Conservation (phyloP, 2,113 vertebrate species). For the Rhipidura dahli region DNA sequence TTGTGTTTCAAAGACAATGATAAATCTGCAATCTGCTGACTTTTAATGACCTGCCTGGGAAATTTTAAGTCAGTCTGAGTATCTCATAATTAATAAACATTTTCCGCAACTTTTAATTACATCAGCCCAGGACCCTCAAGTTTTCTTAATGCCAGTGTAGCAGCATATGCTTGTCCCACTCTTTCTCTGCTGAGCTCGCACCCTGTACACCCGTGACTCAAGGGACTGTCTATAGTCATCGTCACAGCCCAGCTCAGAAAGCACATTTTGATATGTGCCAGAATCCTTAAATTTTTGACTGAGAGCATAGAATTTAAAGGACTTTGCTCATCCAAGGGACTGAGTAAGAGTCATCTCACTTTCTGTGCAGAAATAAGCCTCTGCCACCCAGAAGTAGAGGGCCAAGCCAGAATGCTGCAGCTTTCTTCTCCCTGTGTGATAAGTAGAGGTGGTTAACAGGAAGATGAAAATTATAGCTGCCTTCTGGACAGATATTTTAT, state of each 20-base stretch:
- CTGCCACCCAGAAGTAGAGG: too few relatives aligned
- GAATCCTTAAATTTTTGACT: background rate
- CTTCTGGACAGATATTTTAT: conserved; percentile 46
- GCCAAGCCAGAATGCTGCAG: background rate
- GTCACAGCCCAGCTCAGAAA: background rate
- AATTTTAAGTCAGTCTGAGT: background rate
- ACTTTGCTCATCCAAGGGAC: too few relatives aligned
- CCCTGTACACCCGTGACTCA: background rate
- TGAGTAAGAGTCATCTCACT: too few relatives aligned
- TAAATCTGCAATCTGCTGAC: background rate
- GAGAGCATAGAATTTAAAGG: background rate
- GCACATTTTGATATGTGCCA: background rate
- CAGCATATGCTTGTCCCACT: fast-evolving
- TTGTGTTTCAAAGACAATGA: background rate
- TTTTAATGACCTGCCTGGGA: background rate
- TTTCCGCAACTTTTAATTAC: background rate
- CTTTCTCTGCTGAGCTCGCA: background rate
- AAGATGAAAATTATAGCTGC: conserved; percentile 17
- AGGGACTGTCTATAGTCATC: background rate
- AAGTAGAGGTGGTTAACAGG: background rate
- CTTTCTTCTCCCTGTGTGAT: background rate
- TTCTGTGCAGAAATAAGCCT: too few relatives aligned
- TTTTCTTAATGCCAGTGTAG: background rate
- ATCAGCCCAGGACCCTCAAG: background rate
- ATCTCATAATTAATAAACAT: background rate